A percentile compares a stretch with the other conserved stretches of the same genome.
Evolutionary conservation across 2,888 invertebrate genomes (phyloP).

Genomic region (Choristoneura rosaceana): DNA sequence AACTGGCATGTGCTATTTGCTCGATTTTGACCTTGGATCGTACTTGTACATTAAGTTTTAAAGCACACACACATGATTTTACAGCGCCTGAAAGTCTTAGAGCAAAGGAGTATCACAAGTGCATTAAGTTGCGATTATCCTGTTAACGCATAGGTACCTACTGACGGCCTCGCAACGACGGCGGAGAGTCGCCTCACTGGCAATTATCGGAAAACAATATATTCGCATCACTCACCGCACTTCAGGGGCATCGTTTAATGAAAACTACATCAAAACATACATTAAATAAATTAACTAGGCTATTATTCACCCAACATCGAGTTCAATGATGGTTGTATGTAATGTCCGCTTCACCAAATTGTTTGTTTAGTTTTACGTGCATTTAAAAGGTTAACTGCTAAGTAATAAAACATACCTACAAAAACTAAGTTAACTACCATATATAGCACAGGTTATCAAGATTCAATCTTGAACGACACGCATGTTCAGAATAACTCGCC

Average conservation of each 20-base stretch:
- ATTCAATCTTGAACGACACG: slow-evolving; percentile 1
- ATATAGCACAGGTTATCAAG: slow-evolving; percentile 3
- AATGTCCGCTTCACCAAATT: background rate
- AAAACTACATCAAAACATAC: slow-evolving; percentile 1
- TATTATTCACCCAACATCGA: background rate
- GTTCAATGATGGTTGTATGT: background rate
- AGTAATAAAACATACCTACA: background rate
- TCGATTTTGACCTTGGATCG: background rate
- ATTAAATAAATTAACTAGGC: slow-evolving; percentile 6
- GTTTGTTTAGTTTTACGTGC: background rate
- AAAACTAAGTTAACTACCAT: background rate
- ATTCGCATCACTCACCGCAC: slow-evolving; percentile 7
- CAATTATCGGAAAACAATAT: slow-evolving; percentile 31
- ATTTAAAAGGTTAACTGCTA: background rate
- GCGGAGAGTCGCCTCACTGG: slow-evolving; percentile 10
- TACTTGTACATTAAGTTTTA: background rate
- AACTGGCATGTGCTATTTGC: no score
- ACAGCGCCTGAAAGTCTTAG: background rate
- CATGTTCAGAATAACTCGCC: slow-evolving; percentile 12
- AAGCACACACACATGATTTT: background rate
- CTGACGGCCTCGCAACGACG: background rate
- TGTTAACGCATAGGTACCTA: background rate
- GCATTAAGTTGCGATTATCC: slow-evolving; percentile 2
- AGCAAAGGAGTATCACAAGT: background rate
- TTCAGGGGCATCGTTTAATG: background rate